Percentiles rank a stretch among this genome's conserved stretches.
Evolutionary conservation across 1,140 invertebrate species (phyloP).

Genomic region (Caenorhabditis inopinata): DNA sequence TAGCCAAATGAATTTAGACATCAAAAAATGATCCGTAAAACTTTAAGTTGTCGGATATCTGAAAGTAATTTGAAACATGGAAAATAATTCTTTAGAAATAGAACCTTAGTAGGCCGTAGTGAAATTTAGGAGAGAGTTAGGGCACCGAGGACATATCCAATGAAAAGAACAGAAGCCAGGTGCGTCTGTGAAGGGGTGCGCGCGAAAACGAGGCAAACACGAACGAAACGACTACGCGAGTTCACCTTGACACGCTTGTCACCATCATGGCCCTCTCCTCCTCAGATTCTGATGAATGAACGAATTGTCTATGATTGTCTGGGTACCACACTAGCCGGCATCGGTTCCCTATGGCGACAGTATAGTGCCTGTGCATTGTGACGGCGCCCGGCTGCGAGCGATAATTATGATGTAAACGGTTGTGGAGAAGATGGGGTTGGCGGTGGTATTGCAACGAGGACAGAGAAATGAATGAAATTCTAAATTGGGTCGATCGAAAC

Average conservation of each 20-base stretch:
- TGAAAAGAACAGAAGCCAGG: constrained; percentile 16
- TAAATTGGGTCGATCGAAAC: constrained; percentile 11
- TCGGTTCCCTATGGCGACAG: not conserved
- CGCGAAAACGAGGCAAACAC: constrained; percentile 31
- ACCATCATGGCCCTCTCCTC: not conserved
- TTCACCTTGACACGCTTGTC: constrained; percentile 33
- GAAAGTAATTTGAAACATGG: no score
- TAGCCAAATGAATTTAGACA: not conserved
- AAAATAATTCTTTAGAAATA: no score
- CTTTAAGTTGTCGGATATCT: no score
- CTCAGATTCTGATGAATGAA: constrained; percentile 21
- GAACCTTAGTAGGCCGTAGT: no score
- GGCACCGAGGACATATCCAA: not conserved
- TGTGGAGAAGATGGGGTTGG: not conserved
- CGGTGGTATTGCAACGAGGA: not conserved
- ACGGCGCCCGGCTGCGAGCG: constrained; percentile 1
- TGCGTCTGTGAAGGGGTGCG: not conserved
- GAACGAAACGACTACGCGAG: constrained; percentile 16
- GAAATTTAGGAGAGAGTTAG: not conserved
- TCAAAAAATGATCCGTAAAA: not conserved
- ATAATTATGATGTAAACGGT: constrained; percentile 19
- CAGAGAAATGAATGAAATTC: not conserved
- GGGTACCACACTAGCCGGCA: not conserved
- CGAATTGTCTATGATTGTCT: constrained; percentile 4
- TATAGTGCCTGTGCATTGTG: not conserved